Evolutionary conservation across 1,140 invertebrate species (phyloP), one percentile per base, ranked within the genome.

Genomic region (Orchesella cincta): DNA sequence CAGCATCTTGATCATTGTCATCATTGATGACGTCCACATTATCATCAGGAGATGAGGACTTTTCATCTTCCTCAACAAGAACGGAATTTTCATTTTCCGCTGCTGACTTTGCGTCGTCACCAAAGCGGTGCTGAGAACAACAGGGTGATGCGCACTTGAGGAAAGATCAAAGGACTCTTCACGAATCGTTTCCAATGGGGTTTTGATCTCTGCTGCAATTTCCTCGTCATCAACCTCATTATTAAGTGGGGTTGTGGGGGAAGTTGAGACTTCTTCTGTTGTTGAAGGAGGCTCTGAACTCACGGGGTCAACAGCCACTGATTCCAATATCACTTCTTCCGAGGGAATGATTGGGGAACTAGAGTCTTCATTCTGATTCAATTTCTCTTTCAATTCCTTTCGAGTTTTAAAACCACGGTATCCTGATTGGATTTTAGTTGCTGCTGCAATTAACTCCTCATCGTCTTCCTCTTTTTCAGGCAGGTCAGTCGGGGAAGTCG

Each of bases 401-500:
- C 92, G 85, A 0, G 91, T 89, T 76, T 90, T 87, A 81, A 92
- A 92, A 1, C 91, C 92, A 70, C 91, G 87, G 84, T 90, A 92
- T 71, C 89, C 88, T 36, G 91, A 91, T 84, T 93, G 92, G 72
- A 93, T 93, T 83, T 90, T 92, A 1, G 89, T 90, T 18, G 92
- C 92, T 29, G 92, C 92, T 77, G 26, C 36, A 29, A 31, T 36
- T 34, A 36, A n/a, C 12, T 36, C 52, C 39, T 29, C 76, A 3
- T 64, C 72, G 29, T 77, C 57, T 28, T 77, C 28, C 39, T 46
- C 39, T 46, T n/a, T n/a, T n/a, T n/a, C n/a, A n/a, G n/a, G n/a
- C n/a, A n/a, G n/a, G n/a, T n/a, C n/a, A n/a, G n/a, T n/a, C n/a
- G n/a, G n/a, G n/a, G n/a, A n/a, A n/a, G n/a, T n/a, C n/a, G n/a